These are phyloP conservation scores for Noctua fimbriata DNA, from an alignment of 2,888 invertebrate genomes.

Conservation along the genomic window DNA sequence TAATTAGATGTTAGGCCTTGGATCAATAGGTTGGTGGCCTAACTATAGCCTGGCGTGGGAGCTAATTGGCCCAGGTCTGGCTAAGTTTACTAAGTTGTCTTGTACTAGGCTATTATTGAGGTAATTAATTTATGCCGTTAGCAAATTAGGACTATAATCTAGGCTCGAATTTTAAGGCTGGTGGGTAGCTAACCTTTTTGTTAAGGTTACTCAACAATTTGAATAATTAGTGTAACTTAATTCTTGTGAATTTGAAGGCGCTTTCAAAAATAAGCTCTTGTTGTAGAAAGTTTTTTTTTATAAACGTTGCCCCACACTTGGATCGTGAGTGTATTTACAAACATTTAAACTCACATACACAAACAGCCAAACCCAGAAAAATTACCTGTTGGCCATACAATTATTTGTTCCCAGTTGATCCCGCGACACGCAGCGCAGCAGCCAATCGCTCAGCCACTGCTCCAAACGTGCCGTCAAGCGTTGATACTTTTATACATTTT, in stretches of 20 bases:
- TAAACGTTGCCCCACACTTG: background rate
- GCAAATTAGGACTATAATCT: conserved; percentile 30
- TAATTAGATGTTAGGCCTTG: conserved; percentile 20
- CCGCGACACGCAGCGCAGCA: background rate
- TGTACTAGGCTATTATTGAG: conserved; percentile 27
- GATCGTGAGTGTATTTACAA: background rate
- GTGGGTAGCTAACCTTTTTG: background rate
- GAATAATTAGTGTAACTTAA: conserved; percentile 8
- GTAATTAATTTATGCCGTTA: conserved; percentile 33
- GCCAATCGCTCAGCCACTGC: background rate
- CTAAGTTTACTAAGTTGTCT: conserved; percentile 30
- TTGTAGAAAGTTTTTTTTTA: background rate
- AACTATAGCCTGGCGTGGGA: conserved; percentile 19
- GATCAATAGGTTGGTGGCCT: conserved; percentile 33
- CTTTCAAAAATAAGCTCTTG: background rate
- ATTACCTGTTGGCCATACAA: background rate
- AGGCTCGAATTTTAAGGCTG: conserved; percentile 23
- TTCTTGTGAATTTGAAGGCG: background rate
- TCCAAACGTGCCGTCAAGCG: background rate
- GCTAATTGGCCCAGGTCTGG: conserved; percentile 26
- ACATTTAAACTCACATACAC: background rate
- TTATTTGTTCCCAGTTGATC: background rate
- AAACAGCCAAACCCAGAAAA: background rate
- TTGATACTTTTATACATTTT: background rate
- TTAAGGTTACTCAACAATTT: conserved; percentile 9